Conservation (phyloP, 2,888 invertebrate genomes). For the Morpho achilles region DNA sequence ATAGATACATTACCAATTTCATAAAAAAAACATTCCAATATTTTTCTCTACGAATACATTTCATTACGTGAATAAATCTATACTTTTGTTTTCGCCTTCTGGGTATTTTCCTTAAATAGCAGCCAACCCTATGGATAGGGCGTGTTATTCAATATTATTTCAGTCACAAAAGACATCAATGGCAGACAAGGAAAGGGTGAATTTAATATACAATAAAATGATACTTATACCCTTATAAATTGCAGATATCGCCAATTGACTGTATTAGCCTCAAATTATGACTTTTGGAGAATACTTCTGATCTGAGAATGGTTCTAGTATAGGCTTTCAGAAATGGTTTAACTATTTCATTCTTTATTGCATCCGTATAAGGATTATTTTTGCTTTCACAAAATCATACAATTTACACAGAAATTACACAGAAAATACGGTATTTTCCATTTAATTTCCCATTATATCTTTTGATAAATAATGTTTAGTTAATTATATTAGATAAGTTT, state of each 20-base stretch:
- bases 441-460: no score
- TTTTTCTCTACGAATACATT: not conserved
- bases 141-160: slow-evolving; percentile 9
- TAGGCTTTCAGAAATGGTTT: not conserved
- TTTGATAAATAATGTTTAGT: no score
- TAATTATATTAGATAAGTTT: no score
- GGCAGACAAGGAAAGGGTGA: slow-evolving; percentile 12
- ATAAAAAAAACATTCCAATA: no score
- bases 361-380: not conserved
- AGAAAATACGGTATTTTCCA: not conserved
- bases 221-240: slow-evolving; percentile 15
- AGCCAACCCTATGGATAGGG: slow-evolving; percentile 6
- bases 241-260: slow-evolving; percentile 13
- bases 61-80: not conserved
- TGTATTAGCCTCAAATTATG: slow-evolving; percentile 8
- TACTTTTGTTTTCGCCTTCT: not conserved
- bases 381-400: no score
- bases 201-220: slow-evolving; percentile 13
- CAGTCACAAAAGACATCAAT: slow-evolving; percentile 7
- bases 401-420: no score
- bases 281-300: slow-evolving; percentile 6
- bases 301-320: slow-evolving; percentile 2
- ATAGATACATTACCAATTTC: no score
- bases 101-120: not conserved
- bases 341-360: not conserved